phyloP scores from a whole-genome alignment of 2,888 invertebrate genomes.

The Julus scandinavius region DNA sequence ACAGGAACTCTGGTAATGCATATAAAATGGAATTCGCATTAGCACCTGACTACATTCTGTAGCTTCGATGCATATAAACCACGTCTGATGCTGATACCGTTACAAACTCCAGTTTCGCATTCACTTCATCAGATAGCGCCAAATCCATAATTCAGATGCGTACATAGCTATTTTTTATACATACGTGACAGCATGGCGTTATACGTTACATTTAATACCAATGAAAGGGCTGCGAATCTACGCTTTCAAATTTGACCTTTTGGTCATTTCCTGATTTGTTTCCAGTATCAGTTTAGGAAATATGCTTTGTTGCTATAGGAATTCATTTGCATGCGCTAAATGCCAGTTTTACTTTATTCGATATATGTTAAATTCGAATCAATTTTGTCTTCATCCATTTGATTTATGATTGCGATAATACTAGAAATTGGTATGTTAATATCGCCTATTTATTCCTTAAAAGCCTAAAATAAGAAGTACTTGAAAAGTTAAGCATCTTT shows the following conservation, averaged over 20 bases:
- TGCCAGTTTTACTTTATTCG: neutral
- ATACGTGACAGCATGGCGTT: neutral
- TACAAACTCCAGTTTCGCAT: neutral
- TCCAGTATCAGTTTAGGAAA: neutral
- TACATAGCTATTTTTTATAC: neutral
- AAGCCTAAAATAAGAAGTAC: neutral
- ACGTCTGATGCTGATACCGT: neutral
- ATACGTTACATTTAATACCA: neutral
- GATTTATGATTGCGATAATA: neutral
- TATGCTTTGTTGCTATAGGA: neutral
- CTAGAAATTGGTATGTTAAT: neutral
- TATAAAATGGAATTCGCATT: neutral
- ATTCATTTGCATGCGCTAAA: neutral
- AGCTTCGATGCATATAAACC: neutral
- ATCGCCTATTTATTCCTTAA: no score
- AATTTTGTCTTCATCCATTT: neutral
- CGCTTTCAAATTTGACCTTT: neutral
- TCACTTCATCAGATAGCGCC: neutral
- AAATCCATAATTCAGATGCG: constrained; percentile 7
- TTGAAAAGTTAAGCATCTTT: neutral
- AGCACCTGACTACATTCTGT: neutral
- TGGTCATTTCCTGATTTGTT: neutral
- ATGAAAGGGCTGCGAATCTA: neutral
- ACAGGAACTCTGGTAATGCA: neutral
- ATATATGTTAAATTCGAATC: neutral